Evolutionary conservation across 2,888 invertebrate species (phyloP).

Genomic region (Muscina levida): DNA sequence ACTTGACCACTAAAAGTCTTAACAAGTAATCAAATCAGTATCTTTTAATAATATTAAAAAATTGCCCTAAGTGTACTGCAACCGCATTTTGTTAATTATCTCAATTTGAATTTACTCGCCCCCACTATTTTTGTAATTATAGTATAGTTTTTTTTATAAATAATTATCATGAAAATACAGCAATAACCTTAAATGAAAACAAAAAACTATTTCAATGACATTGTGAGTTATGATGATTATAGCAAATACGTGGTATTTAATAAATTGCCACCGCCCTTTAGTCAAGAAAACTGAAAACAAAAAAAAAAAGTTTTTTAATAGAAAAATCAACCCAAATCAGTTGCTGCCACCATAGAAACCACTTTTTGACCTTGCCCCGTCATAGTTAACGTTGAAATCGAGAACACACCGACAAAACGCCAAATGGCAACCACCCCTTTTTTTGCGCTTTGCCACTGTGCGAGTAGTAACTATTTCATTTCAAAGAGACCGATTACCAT

Average conservation of each 20-base stretch:
- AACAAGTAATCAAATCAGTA: no score
- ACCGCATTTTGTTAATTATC: no score
- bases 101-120: no score
- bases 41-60: no score
- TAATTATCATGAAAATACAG: slow-evolving; percentile 9
- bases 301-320: no score
- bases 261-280: slow-evolving; percentile 29
- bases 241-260: not conserved
- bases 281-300: not conserved
- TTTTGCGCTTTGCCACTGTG: not conserved
- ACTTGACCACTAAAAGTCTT: no score
- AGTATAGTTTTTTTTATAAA: slow-evolving; percentile 9
- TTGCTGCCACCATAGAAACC: slow-evolving; percentile 28
- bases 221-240: slow-evolving; percentile 8
- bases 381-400: slow-evolving; percentile 47
- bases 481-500: slow-evolving; percentile 35
- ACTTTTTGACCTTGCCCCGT: slow-evolving; percentile 59
- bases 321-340: not conserved
- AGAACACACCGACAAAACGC: slow-evolving; percentile 39
- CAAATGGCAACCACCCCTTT: slow-evolving; percentile 43
- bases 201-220: slow-evolving; percentile 48
- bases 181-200: not conserved
- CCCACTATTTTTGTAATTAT: not conserved
- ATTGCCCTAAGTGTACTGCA: no score
- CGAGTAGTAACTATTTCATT: slow-evolving; percentile 1